Evolutionary conservation across 2,888 invertebrate genomes (phyloP).

Genomic region (Andrena bucephala): DNA sequence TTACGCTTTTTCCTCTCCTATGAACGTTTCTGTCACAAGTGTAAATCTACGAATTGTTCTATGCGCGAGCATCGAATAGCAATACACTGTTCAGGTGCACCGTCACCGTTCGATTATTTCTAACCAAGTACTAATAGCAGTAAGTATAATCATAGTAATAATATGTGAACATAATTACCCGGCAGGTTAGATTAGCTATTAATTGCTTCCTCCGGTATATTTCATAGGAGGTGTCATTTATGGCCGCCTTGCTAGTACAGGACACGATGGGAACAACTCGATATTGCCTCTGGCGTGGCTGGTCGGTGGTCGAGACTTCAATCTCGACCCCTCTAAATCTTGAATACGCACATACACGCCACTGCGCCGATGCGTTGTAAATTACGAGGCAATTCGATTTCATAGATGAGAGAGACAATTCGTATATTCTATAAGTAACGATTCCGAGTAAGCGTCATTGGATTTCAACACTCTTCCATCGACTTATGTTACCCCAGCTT

Average conservation of each 20-base stretch:
- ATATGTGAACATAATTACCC: constrained; percentile 64
- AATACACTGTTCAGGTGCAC: constrained; percentile 8
- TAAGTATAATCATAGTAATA: constrained; percentile 63
- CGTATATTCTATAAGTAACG: constrained; percentile 15
- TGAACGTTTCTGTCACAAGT: not conserved
- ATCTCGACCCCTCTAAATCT: constrained; percentile 27
- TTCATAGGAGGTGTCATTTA: constrained; percentile 76
- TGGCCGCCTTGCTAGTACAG: constrained; percentile 53
- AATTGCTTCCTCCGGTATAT: constrained; percentile 73
- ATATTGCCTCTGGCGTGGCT: constrained; percentile 65
- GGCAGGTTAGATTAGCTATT: constrained; percentile 70
- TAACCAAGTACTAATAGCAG: constrained; percentile 13
- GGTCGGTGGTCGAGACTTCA: constrained; percentile 28
- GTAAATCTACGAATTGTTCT: not conserved
- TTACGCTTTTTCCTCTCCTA: not conserved
- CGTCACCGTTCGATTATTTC: constrained; percentile 57
- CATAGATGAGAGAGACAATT: constrained; percentile 32
- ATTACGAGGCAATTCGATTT: constrained; percentile 23
- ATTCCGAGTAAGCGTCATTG: not conserved
- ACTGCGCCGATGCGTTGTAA: constrained; percentile 22
- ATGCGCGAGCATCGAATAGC: not conserved
- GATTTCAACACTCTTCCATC: not conserved
- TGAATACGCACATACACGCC: not conserved
- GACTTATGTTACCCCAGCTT: not conserved
- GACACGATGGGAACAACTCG: constrained; percentile 60